Conservation (phyloP, 1,140 invertebrate species). For the Cecropterus lyciades region DNA sequence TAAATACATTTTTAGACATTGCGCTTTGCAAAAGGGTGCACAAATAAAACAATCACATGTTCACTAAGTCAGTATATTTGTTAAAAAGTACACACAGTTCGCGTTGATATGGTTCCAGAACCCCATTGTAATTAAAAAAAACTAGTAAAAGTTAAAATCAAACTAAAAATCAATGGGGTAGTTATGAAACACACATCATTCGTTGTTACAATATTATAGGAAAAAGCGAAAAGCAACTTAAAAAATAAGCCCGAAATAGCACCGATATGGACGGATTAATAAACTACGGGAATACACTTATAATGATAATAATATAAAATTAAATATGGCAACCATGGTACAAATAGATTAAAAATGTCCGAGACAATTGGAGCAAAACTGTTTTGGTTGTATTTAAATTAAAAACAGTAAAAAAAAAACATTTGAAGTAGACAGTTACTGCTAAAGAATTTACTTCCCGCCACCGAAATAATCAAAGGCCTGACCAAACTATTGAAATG, state of each 20-base stretch:
- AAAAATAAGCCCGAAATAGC: slow-evolving; percentile 53
- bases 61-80: slow-evolving; percentile 78
- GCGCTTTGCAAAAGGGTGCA: no score
- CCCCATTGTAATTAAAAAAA: slow-evolving; percentile 71
- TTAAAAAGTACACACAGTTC: slow-evolving; percentile 73
- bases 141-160: slow-evolving; percentile 58
- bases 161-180: slow-evolving; percentile 73
- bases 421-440: slow-evolving; percentile 11
- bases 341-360: slow-evolving; percentile 35
- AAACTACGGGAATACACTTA: slow-evolving; percentile 38
- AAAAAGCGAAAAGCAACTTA: slow-evolving; percentile 46
- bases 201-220: slow-evolving; percentile 62
- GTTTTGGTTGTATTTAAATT: slow-evolving; percentile 25
- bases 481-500: slow-evolving; percentile 24
- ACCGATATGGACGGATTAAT: slow-evolving; percentile 52
- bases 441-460: slow-evolving; percentile 41
- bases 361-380: slow-evolving; percentile 13
- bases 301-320: slow-evolving; percentile 49
- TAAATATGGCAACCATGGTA: slow-evolving; percentile 57
- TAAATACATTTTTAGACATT: no score
- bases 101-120: slow-evolving; percentile 78
- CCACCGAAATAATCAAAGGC: slow-evolving; percentile 42
- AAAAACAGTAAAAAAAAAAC: no score
- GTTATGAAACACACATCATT: slow-evolving; percentile 79
- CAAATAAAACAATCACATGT: slow-evolving; percentile 44